Conservation (phyloP, 2,113 vertebrate genomes). For the Mystacornis crossleyi region DNA sequence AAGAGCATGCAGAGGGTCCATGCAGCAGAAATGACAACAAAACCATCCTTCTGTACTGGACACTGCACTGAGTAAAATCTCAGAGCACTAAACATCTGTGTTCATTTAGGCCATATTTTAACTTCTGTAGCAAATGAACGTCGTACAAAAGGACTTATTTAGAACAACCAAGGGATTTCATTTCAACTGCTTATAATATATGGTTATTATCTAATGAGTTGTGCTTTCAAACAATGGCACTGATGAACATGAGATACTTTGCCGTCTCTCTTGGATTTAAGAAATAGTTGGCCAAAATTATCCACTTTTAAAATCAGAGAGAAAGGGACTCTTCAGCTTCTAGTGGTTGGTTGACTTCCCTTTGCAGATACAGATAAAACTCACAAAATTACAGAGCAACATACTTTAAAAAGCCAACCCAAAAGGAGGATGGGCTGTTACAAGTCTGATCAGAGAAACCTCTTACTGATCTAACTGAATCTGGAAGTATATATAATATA, state of each 20-base stretch:
- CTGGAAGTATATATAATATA: neutral
- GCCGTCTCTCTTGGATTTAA: neutral
- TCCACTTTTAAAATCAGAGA: neutral
- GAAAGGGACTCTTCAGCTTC: neutral
- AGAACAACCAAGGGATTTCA: neutral
- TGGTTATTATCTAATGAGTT: neutral
- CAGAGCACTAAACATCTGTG: neutral
- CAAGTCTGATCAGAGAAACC: neutral
- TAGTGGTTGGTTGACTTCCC: neutral
- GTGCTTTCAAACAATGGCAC: neutral
- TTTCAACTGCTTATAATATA: neutral
- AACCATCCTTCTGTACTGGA: neutral
- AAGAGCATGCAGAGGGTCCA: neutral
- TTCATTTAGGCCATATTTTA: neutral
- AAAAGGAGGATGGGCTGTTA: neutral
- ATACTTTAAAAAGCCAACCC: neutral
- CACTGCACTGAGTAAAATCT: neutral
- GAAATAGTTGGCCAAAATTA: neutral
- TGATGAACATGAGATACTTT: neutral
- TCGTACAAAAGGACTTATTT: neutral
- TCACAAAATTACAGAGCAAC: neutral
- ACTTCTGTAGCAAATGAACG: neutral
- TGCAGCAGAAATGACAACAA: neutral
- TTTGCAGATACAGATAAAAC: neutral
- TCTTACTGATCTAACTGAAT: neutral